Evolutionary conservation across 2,888 invertebrate species (phyloP).

Genomic region (Gastrophysa polygoni): DNA sequence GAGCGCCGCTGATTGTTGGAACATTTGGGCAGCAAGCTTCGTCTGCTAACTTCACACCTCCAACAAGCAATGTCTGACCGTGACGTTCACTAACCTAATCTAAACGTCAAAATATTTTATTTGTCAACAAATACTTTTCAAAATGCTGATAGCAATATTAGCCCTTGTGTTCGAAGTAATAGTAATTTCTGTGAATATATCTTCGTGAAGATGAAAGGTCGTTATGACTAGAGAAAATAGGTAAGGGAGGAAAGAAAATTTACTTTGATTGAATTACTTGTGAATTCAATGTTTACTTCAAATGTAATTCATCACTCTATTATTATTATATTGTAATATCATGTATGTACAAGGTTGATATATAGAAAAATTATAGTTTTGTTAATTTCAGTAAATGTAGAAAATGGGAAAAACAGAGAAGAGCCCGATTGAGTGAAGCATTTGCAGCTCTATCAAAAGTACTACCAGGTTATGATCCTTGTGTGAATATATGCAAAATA

Average conservation of each 20-base stretch:
- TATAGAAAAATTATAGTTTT: too few species aligned
- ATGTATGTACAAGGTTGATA: too few species aligned
- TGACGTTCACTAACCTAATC: too few species aligned
- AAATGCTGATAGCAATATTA: neutral
- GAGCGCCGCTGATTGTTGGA: too few species aligned
- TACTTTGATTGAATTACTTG: too few species aligned
- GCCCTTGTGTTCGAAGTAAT: neutral
- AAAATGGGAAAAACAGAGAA: slow-evolving; percentile 73
- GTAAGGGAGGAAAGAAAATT: neutral
- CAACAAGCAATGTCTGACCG: too few species aligned
- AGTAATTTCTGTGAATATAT: neutral
- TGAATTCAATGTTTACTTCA: too few species aligned
- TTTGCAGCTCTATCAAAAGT: slow-evolving; percentile 61
- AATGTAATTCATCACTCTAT: too few species aligned
- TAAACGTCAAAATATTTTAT: too few species aligned
- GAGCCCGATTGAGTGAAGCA: slow-evolving; percentile 67
- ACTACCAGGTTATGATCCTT: slow-evolving; percentile 61
- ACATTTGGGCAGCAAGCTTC: too few species aligned
- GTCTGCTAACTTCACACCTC: too few species aligned
- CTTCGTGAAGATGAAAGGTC: neutral
- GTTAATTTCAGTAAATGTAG: slow-evolving; percentile 64
- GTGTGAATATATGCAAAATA: slow-evolving; percentile 54
- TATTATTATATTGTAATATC: too few species aligned
- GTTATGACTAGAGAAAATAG: neutral
- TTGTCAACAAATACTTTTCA: neutral